A percentile compares a stretch with the other conserved stretches of the same genome.
phyloP scores from a whole-genome alignment of 2,888 invertebrate species.

The Ochropacha duplaris region DNA sequence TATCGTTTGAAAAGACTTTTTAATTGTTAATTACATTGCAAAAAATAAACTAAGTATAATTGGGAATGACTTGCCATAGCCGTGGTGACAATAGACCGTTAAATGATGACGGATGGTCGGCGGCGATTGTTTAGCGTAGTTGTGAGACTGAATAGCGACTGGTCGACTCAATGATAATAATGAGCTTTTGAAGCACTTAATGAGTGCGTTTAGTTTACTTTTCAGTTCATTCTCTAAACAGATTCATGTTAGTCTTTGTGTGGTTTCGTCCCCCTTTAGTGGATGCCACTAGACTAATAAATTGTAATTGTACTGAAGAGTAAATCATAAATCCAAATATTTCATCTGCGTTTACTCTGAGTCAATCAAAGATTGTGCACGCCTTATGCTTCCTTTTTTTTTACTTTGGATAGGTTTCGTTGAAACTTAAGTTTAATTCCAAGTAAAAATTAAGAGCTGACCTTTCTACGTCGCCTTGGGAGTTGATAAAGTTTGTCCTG shows the following conservation, averaged over 20 bases:
- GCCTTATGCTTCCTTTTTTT: too few species aligned
- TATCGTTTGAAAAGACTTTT: constrained; percentile 9
- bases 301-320: background rate
- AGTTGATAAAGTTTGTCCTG: constrained; percentile 57
- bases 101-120: constrained; percentile 60
- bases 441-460: constrained; percentile 38
- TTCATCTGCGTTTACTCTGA: too few species aligned
- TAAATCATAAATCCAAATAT: background rate
- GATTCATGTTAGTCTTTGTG: constrained; percentile 22
- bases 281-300: background rate
- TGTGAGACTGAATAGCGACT: constrained; percentile 59
- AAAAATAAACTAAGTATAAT: constrained; percentile 62
- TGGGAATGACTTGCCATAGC: constrained; percentile 29
- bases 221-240: constrained; percentile 39
- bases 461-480: constrained; percentile 35
- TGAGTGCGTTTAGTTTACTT: constrained; percentile 49
- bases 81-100: constrained; percentile 58
- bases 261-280: constrained; percentile 6
- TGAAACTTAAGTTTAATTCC: constrained; percentile 24
- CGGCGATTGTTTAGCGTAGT: constrained; percentile 57
- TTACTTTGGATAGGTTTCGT: background rate
- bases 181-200: constrained; percentile 63
- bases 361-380: too few species aligned
- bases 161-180: constrained; percentile 67
- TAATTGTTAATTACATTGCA: constrained; percentile 20